Conservation (phyloP, 2,888 invertebrate genomes). For the Leptinotarsa tumamoca region DNA sequence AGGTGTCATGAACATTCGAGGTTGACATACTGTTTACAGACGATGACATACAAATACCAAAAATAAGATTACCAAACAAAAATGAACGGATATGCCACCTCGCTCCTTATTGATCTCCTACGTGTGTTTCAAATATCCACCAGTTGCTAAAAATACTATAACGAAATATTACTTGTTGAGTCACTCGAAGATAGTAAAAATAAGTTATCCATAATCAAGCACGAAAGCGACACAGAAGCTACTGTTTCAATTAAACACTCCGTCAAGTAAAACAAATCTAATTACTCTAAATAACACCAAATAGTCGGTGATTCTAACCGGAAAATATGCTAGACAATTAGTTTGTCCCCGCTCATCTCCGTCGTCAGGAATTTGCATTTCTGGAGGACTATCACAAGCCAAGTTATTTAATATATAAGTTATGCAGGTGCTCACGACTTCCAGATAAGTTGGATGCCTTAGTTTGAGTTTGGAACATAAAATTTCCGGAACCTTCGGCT, state of each 20-base stretch:
- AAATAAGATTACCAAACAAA: too few species aligned
- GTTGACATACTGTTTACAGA: too few species aligned
- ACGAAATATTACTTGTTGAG: constrained; percentile 4
- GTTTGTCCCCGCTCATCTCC: not conserved
- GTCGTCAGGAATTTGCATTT: constrained; percentile 9
- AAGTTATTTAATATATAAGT: constrained; percentile 22
- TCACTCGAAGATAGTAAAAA: not conserved
- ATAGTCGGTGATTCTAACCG: not conserved
- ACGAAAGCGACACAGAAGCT: not conserved
- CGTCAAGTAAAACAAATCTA: not conserved
- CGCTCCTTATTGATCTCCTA: too few species aligned
- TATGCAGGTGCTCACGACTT: constrained; percentile 6
- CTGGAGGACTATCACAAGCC: not conserved
- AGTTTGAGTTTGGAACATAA: constrained; percentile 28
- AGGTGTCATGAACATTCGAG: too few species aligned
- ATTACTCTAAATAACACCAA: not conserved
- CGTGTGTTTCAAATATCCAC: not conserved
- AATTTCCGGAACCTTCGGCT: constrained; percentile 31
- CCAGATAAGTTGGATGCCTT: constrained; percentile 6
- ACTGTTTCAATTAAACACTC: not conserved
- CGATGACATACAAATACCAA: too few species aligned
- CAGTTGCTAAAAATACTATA: not conserved
- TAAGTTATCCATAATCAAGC: not conserved
- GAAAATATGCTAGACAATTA: constrained; percentile 1
- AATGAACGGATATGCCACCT: too few species aligned